phyloP scores from a whole-genome alignment of 2,113 vertebrate species.

The Fulmarus glacialis region DNA sequence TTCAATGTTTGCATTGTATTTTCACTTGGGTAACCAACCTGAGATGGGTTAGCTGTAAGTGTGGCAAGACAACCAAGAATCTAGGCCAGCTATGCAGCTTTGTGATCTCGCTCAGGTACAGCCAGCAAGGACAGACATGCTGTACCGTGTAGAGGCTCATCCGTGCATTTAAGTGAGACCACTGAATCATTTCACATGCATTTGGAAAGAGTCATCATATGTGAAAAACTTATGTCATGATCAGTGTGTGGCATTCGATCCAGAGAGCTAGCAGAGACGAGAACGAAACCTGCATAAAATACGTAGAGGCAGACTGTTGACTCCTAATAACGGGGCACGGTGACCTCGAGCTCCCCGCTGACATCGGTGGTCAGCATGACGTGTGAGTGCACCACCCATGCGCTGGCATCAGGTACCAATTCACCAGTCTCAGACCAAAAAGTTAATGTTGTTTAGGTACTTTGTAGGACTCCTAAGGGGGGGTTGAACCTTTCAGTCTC shows the following conservation, averaged over 20 bases:
- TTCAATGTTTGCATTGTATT: background rate
- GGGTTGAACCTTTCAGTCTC: background rate
- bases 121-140: background rate
- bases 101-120: background rate
- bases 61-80: background rate
- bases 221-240: background rate
- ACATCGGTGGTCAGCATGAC: background rate
- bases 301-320: accelerated
- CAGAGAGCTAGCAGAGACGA: background rate
- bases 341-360: background rate
- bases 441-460: background rate
- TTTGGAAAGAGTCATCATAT: background rate
- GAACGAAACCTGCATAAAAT: background rate
- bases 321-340: accelerated
- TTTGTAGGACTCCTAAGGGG: background rate
- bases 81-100: background rate
- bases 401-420: background rate
- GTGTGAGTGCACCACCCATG: accelerated
- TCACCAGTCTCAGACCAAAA: background rate
- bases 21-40: background rate
- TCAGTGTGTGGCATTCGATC: background rate
- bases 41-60: background rate
- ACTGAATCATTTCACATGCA: background rate
- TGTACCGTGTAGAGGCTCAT: accelerated
- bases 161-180: background rate